These are phyloP conservation scores for Bergia puertoricense DNA, from an alignment of 92 coral and sea anemone genomes.

Conservation along the genomic window DNA sequence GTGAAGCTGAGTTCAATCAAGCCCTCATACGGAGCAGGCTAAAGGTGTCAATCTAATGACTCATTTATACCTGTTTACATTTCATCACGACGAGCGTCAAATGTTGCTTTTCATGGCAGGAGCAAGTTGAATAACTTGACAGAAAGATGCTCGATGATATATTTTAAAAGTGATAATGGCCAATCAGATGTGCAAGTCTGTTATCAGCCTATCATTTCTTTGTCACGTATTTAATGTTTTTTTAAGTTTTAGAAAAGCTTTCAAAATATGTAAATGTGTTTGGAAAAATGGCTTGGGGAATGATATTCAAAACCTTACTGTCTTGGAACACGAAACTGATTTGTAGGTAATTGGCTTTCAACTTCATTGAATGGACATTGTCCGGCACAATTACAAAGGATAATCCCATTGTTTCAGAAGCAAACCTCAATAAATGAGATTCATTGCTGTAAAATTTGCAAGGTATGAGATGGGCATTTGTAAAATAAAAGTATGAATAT, in stretches of 20 bases:
- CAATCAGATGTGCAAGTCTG: conserved; percentile 2
- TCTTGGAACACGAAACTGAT: conserved; percentile 2
- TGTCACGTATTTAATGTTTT: not conserved
- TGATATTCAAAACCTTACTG: not conserved
- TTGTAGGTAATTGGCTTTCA: conserved; percentile 20
- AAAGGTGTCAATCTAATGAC: not conserved
- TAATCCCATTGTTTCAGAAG: not conserved
- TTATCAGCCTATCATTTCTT: not conserved
- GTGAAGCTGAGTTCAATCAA: not conserved
- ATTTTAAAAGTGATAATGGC: conserved; percentile 8
- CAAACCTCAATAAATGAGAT: not conserved
- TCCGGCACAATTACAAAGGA: not conserved
- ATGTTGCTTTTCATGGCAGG: not conserved
- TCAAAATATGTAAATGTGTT: not conserved
- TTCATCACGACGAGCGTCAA: not conserved
- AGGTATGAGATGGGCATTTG: not conserved
- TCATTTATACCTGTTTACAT: not conserved
- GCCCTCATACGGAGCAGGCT: not conserved
- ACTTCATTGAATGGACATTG: not conserved
- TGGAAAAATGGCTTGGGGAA: not conserved
- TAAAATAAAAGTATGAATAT: not conserved
- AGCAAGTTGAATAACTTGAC: not conserved
- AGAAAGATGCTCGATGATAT: not conserved
- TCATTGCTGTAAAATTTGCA: not conserved
- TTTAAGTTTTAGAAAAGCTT: not conserved